These are phyloP conservation scores for Rallus limicola DNA, from an alignment of 2,113 vertebrate genomes.

Conservation along the genomic window DNA sequence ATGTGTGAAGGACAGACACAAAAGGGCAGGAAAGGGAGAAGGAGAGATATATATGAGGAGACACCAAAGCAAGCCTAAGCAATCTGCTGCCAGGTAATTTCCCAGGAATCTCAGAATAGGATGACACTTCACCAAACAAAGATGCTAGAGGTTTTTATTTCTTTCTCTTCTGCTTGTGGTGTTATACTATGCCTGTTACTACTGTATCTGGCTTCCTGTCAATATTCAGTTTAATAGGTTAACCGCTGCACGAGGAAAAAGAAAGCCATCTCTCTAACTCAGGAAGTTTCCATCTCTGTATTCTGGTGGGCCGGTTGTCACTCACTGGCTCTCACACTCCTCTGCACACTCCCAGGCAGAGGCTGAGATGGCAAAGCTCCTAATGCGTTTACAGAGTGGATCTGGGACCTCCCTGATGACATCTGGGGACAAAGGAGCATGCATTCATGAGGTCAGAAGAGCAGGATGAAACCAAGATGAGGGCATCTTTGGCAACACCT, in stretches of 20 bases:
- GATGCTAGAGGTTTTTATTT: not conserved
- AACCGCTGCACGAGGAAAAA: not conserved
- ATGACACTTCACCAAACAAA: not conserved
- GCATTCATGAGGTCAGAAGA: not conserved
- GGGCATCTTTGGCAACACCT: not conserved
- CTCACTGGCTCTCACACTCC: not conserved
- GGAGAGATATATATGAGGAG: not conserved
- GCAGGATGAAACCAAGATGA: not conserved
- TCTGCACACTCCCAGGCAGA: not conserved
- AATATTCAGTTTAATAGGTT: not conserved
- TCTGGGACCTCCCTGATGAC: not conserved
- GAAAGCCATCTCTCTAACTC: not conserved
- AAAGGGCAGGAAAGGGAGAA: not conserved
- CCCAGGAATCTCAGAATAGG: not conserved
- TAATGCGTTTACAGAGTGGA: not conserved
- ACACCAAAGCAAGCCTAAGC: not conserved
- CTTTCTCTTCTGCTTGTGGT: not conserved
- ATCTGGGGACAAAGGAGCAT: not conserved
- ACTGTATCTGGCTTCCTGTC: not conserved
- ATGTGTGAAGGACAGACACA: conserved; percentile 14
- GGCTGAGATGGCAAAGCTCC: not conserved
- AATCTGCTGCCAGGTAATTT: not conserved
- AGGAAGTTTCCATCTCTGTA: not conserved
- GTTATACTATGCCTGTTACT: not conserved
- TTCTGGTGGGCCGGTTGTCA: not conserved